Base-by-base conservation (phyloP, 2,888 invertebrate genomes). In the Drosophila niveifrons region DNA sequence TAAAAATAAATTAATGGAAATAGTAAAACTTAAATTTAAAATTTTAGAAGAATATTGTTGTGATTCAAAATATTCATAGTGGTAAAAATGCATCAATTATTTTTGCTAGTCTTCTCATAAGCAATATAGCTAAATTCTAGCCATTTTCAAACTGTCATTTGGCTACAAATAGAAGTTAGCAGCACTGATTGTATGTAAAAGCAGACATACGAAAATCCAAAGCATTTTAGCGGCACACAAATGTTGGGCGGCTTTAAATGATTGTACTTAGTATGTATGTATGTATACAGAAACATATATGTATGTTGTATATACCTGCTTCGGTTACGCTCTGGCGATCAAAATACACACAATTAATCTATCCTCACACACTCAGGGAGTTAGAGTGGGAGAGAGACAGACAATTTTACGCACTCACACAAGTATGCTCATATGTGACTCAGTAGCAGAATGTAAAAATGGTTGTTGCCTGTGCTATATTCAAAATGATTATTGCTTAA, bases 291-390 rank as follows among this genome's bases (percentile, higher is more conserved):
- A 56, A 47, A 34, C 34, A 29, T 46, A 51, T 23, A 23, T 1
- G 9, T 9, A n/a, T 43, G 44, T 23, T 13, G 28, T 39, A 29
- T 46, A 51, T n/a, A 28, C 67, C 75, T 46, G 74, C 86, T 71
- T 72, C 78, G 85, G 88, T 89, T 84, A 75, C 85, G 85, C 85
- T 85, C 89, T 75, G 78, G 9, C 80, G 82, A 72, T 73, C 82
- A 84, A 79, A 75, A 82, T 73, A 84, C 82, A 63, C 15, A 51
- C 70, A 73, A 77, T 82, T 56, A 72, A 79, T 23, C 23, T 23
- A 23, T 23, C 6, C 44, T 4, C 34, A 36, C 62, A 50, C 61
- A 72, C 43, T 18, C 43, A 55, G 11, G 43, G 31, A 28, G 28
- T 28, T 52, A 36, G 11, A 28, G 17, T 28, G 52, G 28, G 39